These are phyloP conservation scores for Drosophila insularis DNA, from an alignment of 1,140 invertebrate species.

Conservation along the genomic window DNA sequence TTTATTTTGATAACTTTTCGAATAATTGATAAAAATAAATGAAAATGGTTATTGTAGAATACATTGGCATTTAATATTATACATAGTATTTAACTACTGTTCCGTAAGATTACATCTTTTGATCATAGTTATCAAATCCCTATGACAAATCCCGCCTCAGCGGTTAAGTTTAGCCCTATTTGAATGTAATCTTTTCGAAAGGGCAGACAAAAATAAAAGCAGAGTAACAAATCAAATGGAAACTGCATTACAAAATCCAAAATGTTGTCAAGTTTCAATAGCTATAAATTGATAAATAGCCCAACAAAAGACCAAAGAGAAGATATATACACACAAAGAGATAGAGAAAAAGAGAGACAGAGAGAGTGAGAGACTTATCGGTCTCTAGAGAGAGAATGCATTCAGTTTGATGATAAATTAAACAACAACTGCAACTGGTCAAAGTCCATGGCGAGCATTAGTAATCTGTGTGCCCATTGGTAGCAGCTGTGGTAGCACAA, in stretches of 20 bases:
- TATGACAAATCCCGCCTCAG: neutral
- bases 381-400: conserved; percentile 18
- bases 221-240: neutral
- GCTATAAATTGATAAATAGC: conserved; percentile 41
- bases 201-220: neutral
- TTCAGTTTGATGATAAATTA: conserved; percentile 34
- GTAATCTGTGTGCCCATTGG: conserved; percentile 42
- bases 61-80: too few relatives aligned
- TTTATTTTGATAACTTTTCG: too few relatives aligned
- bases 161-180: neutral
- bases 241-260: neutral
- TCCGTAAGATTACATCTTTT: too few relatives aligned
- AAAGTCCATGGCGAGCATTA: conserved; percentile 69
- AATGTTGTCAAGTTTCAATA: conserved; percentile 29
- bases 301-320: conserved; percentile 12
- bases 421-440: conserved; percentile 23
- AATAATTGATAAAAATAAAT: too few relatives aligned
- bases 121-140: too few relatives aligned
- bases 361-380: neutral
- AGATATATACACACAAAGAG: conserved; percentile 6
- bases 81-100: too few relatives aligned
- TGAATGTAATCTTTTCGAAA: neutral
- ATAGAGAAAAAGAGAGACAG: neutral
- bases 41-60: too few relatives aligned
- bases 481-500: conserved; percentile 24